Percentiles rank a stretch among this genome's conserved stretches.
These are phyloP conservation scores for Pseudorasbora parva DNA, from an alignment of 2,113 vertebrate genomes.

Conservation along the genomic window DNA sequence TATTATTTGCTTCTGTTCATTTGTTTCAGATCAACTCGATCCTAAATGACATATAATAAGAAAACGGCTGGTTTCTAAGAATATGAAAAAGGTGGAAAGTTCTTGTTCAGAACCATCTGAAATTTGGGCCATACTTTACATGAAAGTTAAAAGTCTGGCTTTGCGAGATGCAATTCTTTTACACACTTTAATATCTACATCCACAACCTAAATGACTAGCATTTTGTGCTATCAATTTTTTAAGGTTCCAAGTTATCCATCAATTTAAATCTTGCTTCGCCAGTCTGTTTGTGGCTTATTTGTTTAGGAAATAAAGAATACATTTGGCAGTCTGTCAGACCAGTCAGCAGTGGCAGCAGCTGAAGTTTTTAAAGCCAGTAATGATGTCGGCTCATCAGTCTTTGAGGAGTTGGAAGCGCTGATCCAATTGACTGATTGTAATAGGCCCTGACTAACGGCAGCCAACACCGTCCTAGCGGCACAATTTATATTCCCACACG, in stretches of 20 bases:
- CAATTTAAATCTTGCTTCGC: conserved; percentile 25
- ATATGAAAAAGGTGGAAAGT: neutral
- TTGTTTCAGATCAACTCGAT: neutral
- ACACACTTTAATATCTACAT: neutral
- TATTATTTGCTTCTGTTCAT: neutral
- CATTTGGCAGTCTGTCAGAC: conserved; percentile 34
- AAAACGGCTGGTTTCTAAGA: neutral
- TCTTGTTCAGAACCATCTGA: neutral
- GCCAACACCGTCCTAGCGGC: conserved; percentile 27
- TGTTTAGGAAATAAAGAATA: conserved; percentile 38
- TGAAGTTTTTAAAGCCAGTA: conserved; percentile 46
- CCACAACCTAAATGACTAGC: neutral
- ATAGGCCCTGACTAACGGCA: conserved; percentile 52
- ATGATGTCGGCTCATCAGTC: conserved; percentile 49
- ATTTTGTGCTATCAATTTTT: neutral
- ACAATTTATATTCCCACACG: conserved; percentile 36
- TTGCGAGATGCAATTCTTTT: neutral
- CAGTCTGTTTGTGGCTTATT: conserved; percentile 12
- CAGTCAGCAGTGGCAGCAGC: conserved; percentile 22
- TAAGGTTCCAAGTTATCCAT: neutral
- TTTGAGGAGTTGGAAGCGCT: conserved; percentile 34
- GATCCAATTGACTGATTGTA: conserved; percentile 52
- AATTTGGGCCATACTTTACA: neutral
- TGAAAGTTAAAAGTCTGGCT: neutral
- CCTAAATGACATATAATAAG: neutral